Evolutionary conservation across 2,797 vertebrate genomes (phyloP).

Genomic region (Rhinatrema bivittatum): DNA sequence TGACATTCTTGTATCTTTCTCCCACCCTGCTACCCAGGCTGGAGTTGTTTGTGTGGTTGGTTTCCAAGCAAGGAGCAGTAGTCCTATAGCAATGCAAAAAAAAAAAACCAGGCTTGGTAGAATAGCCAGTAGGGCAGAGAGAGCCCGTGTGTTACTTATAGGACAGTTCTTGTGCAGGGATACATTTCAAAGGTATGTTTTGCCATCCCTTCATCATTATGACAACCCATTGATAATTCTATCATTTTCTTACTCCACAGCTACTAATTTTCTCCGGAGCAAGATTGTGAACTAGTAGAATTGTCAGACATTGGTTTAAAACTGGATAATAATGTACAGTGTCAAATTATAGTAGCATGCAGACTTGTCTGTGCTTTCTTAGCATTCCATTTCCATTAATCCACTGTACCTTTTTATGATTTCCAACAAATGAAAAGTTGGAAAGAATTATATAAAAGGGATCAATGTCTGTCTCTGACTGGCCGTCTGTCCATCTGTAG

Average conservation of each 20-base stretch:
- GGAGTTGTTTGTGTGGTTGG: not conserved
- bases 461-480: too few species aligned
- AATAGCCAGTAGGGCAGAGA: not conserved
- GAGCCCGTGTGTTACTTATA: not conserved
- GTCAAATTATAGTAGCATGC: too few species aligned
- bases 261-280: too few species aligned
- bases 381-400: too few species aligned
- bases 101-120: not conserved
- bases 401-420: too few species aligned
- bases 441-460: too few species aligned
- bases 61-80: not conserved
- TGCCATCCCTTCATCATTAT: not conserved
- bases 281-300: too few species aligned
- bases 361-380: too few species aligned
- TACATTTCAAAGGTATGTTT: rapidly evolving
- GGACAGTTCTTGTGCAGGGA: not conserved
- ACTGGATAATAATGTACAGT: too few species aligned
- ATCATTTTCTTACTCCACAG: not conserved
- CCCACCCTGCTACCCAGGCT: rapidly evolving
- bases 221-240: rapidly evolving
- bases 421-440: too few species aligned
- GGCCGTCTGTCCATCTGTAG: too few species aligned
- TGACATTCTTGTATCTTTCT: conserved; percentile 8
- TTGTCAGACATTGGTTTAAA: too few species aligned
- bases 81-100: rapidly evolving